Evolutionary conservation across 2,888 invertebrate genomes (phyloP).

Genomic region (Idaea dimidiata): DNA sequence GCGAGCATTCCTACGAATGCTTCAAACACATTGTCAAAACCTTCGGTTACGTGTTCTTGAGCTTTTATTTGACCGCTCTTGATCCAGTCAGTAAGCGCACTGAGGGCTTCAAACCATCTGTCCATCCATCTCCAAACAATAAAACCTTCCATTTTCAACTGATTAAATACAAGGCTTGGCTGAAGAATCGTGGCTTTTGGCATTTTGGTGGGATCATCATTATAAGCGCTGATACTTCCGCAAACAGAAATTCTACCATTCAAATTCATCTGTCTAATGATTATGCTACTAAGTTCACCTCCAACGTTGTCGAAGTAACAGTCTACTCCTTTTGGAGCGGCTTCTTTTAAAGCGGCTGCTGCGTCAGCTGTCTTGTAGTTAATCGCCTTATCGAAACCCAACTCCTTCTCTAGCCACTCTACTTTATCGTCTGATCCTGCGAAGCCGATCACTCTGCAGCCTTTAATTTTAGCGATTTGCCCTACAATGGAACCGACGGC

Average conservation of each 20-base stretch:
- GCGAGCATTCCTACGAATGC: constrained; percentile 83
- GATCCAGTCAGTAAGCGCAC: constrained; percentile 81
- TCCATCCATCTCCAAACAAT: constrained; percentile 70
- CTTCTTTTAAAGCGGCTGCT: constrained; percentile 76
- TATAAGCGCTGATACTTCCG: constrained; percentile 82
- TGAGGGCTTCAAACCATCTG: constrained; percentile 80
- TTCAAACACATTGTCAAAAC: constrained; percentile 85
- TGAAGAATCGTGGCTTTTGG: constrained; percentile 74
- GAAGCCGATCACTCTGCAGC: constrained; percentile 83
- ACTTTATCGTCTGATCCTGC: constrained; percentile 87
- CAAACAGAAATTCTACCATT: constrained; percentile 81
- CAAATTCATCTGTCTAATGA: constrained; percentile 81
- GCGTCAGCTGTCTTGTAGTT: constrained; percentile 86
- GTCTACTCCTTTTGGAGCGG: constrained; percentile 70
- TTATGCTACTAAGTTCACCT: constrained; percentile 80
- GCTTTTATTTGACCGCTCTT: constrained; percentile 83
- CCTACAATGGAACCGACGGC: constrained; percentile 88
- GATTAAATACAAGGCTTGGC: constrained; percentile 74
- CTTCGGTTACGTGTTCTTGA: constrained; percentile 84
- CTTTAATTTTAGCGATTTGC: constrained; percentile 87
- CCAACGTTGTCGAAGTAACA: constrained; percentile 90
- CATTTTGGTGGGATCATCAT: constrained; percentile 29
- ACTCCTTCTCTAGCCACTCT: constrained; percentile 82
- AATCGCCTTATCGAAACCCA: constrained; percentile 85
- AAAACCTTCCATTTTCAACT: constrained; percentile 84